A percentile compares a stretch with the other conserved stretches of the same genome.
phyloP scores from a whole-genome alignment of 2,113 vertebrate genomes.

The Rhinoderma darwinii region DNA sequence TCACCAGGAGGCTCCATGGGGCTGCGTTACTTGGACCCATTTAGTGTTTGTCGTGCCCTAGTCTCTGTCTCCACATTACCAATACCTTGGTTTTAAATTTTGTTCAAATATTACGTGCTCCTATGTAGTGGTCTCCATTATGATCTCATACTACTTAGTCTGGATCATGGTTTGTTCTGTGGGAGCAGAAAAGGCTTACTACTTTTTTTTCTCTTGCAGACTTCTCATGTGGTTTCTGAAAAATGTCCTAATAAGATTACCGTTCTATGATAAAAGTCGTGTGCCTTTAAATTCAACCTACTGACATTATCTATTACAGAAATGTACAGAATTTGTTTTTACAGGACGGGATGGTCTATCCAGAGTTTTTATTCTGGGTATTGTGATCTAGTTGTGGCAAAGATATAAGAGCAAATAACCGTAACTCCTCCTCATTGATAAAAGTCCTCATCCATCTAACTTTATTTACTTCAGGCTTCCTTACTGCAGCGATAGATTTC shows the following conservation, averaged over 20 bases:
- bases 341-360: background rate
- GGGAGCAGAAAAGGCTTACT: background rate
- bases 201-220: background rate
- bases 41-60: background rate
- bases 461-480: background rate
- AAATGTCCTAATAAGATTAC: constrained; percentile 7
- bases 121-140: background rate
- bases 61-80: background rate
- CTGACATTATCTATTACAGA: constrained; percentile 6
- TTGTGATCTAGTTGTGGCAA: background rate
- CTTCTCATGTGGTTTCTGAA: constrained; percentile 24
- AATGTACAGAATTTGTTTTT: background rate
- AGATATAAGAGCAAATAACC: background rate
- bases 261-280: background rate
- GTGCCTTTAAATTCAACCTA: background rate
- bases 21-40: background rate
- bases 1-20: no score
- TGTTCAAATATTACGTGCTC: background rate
- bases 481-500: no score
- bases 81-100: background rate
- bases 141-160: constrained; percentile 3
- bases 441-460: background rate
- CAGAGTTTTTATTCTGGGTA: background rate
- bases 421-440: background rate
- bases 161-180: background rate